phyloP scores from a whole-genome alignment of 2,888 invertebrate species.

The Biston betularia region DNA sequence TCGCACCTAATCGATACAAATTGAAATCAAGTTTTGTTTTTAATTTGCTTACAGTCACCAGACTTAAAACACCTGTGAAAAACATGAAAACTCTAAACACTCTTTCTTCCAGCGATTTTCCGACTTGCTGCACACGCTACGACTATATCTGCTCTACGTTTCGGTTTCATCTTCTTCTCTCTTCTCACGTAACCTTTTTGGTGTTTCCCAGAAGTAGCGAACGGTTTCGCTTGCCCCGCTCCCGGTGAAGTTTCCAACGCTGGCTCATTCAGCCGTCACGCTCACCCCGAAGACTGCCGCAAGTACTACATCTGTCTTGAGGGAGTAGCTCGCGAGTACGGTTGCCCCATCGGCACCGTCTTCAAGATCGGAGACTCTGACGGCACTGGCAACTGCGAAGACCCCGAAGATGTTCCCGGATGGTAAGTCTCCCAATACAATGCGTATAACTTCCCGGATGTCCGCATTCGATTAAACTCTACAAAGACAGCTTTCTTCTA shows the following conservation, averaged over 20 bases:
- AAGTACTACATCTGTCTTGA: constrained; percentile 98
- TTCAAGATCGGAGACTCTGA: constrained; percentile 97
- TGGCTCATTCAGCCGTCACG: constrained; percentile 97
- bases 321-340: constrained; percentile 96
- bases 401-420: constrained; percentile 98
- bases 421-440: constrained; percentile 89
- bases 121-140: constrained; percentile 48
- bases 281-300: constrained; percentile 97
- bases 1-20: constrained; percentile 32
- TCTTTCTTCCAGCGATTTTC: constrained; percentile 53
- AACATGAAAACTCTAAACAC: constrained; percentile 32
- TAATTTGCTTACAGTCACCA: constrained; percentile 20
- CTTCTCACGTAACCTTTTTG: constrained; percentile 69
- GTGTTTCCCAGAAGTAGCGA: constrained; percentile 92
- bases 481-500: constrained; percentile 35
- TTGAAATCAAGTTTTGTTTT: constrained; percentile 25
- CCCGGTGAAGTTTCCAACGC: constrained; percentile 93
- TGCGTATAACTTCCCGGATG: constrained; percentile 45
- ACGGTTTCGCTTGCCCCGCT: constrained; percentile 95
- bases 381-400: constrained; percentile 97
- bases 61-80: constrained; percentile 25
- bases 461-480: constrained; percentile 42
- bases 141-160: constrained; percentile 55
- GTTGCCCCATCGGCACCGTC: constrained; percentile 97
- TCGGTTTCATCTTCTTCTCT: constrained; percentile 65